These are phyloP conservation scores for Micoletzkya japonica DNA, from an alignment of 2,888 invertebrate genomes.

Conservation along the genomic window DNA sequence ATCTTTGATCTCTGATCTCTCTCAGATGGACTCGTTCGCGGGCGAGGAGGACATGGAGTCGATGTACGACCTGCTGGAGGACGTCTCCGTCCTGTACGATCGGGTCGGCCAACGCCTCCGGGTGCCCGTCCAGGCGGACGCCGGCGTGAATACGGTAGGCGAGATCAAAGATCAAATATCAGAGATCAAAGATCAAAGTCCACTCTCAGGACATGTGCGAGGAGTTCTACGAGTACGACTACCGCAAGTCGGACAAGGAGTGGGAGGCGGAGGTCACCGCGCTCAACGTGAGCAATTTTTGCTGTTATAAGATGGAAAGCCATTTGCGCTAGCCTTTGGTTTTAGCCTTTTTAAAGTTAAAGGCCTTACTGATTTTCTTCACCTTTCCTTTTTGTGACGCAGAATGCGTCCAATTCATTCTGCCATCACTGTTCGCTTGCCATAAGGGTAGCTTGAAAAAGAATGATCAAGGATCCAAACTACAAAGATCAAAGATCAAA, in stretches of 20 bases:
- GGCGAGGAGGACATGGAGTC: slow-evolving; percentile 32
- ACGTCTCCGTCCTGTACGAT: slow-evolving; percentile 34
- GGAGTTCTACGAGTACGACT: slow-evolving; percentile 27
- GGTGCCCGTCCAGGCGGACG: slow-evolving; percentile 14
- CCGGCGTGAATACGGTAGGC: slow-evolving; percentile 21
- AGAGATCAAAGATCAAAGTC: slow-evolving; percentile 1
- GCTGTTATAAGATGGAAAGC: too few species aligned
- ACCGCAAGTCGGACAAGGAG: slow-evolving; percentile 33
- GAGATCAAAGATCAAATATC: not conserved
- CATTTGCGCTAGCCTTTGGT: too few species aligned
- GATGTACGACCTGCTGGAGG: slow-evolving; percentile 26
- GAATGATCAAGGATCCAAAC: not conserved
- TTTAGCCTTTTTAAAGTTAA: too few species aligned
- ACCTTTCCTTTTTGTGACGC: too few species aligned
- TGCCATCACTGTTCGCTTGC: too few species aligned
- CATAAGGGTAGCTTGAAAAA: not conserved
- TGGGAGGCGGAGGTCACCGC: slow-evolving; percentile 39
- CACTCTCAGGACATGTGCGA: slow-evolving; percentile 26
- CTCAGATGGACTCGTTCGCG: slow-evolving; percentile 25
- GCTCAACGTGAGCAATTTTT: slow-evolving; percentile 34
- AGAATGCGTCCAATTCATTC: too few species aligned
- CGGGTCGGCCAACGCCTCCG: slow-evolving; percentile 28
- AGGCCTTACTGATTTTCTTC: too few species aligned
- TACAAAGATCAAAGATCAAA: too few species aligned
- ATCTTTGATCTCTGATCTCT: not conserved